phyloP scores from a whole-genome alignment of 2,888 invertebrate species.

The Lycocerus yunnanus region DNA sequence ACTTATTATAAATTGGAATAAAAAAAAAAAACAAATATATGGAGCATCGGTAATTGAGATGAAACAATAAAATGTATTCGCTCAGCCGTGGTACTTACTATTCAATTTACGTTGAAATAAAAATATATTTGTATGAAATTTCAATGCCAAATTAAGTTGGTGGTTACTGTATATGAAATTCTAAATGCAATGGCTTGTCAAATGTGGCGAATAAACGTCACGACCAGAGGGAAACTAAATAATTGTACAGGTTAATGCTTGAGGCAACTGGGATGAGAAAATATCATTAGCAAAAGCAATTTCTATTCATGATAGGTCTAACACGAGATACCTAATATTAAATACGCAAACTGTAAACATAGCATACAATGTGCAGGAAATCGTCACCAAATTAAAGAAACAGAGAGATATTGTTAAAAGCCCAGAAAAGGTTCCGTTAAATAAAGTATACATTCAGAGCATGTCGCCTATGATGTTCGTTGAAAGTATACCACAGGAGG shows the following conservation, averaged over 20 bases:
- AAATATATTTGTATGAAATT: not conserved
- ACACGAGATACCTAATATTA: slow-evolving; percentile 14
- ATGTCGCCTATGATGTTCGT: too few relatives aligned
- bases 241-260: slow-evolving; percentile 27
- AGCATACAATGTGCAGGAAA: not conserved
- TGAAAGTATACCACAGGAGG: too few relatives aligned
- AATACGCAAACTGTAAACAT: slow-evolving; percentile 6
- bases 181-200: slow-evolving; percentile 3
- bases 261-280: slow-evolving; percentile 12
- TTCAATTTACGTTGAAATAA: not conserved
- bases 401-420: not conserved
- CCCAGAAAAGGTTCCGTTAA: not conserved
- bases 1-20: too few relatives aligned
- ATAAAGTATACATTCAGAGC: too few relatives aligned
- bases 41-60: too few relatives aligned
- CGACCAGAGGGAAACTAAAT: slow-evolving; percentile 32
- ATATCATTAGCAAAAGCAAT: slow-evolving; percentile 27
- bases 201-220: slow-evolving; percentile 26
- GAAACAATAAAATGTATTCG: too few relatives aligned
- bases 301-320: slow-evolving; percentile 28
- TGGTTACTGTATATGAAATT: not conserved
- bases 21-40: too few relatives aligned
- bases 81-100: too few relatives aligned
- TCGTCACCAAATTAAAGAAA: not conserved
- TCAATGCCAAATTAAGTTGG: not conserved